Base-by-base conservation (phyloP, 1,140 invertebrate species). In the Popillia japonica region DNA sequence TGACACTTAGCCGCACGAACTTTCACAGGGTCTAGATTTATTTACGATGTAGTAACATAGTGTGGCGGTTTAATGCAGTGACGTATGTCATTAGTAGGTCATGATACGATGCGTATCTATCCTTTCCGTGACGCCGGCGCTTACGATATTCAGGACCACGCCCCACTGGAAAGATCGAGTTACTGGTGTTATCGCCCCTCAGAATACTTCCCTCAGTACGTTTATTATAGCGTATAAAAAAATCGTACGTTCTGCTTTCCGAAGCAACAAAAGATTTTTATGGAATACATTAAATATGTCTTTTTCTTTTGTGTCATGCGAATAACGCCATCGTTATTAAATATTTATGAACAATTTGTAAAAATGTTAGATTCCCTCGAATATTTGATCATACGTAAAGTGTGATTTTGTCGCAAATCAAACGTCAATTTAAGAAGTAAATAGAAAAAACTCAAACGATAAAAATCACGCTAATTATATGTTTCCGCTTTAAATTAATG, bases 101-200 rank as follows among this genome's bases (percentile, higher is more conserved):
- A 55, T 55, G 48, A 55, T 55, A 55, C 11, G 17, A 40, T 27
- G 74, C 74, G 40, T 75, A 23, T 40, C 40, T 41, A 72, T 72
- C 68, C 68, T 22, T 72, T 72, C 14, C 22, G 27, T 72, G 78
- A 76, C 78, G 78, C 78, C 78, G 78, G 78, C 78, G 78, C 78
- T n/a, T 42, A 20, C 74, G 78, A 42, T 55, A 48, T 14, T 41
- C n/a, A n/a, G 48, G 23, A 59, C 78, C 78, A 78, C 78, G 78
- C 78, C 78, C 78, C 74, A 78, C 74, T 76, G 14, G 73, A 55
- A 20, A n/a, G 48, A 34, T 34, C 27, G 27, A 34, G 27, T 34
- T 34, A 34, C 27, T 34, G 27, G 27, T 34, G 27, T 34, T 34
- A 34, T 34, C 27, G 27, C 27, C 27, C 27, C 27, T 34, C 4